A percentile compares a stretch with the other conserved stretches of the same genome.
Evolutionary conservation across 2,113 vertebrate genomes (phyloP).

Genomic region (Cyanistes caeruleus): DNA sequence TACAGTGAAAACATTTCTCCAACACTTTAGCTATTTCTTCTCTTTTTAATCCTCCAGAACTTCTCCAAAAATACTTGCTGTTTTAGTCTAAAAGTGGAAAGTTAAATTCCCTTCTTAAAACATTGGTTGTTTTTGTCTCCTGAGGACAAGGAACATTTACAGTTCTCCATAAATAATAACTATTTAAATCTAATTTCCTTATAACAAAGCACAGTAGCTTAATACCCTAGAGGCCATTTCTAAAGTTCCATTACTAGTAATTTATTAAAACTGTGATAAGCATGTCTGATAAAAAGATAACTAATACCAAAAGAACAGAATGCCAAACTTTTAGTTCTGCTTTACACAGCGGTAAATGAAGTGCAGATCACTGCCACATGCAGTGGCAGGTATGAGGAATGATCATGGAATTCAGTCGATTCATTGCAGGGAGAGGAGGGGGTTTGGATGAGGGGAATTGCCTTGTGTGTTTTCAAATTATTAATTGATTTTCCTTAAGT

Average conservation of each 20-base stretch:
- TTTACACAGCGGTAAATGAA: neutral
- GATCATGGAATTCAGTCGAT: neutral
- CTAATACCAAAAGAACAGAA: neutral
- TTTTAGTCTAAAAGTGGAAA: neutral
- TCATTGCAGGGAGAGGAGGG: neutral
- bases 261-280: conserved; percentile 55
- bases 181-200: conserved; percentile 16
- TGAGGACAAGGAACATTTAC: neutral
- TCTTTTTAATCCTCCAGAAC: neutral
- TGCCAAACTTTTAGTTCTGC: conserved; percentile 9
- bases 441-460: neutral
- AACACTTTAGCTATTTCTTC: neutral
- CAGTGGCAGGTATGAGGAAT: conserved; percentile 45
- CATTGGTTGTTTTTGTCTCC: neutral
- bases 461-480: conserved; percentile 1
- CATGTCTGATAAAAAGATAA: conserved; percentile 48
- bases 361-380: neutral
- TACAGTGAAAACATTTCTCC: conserved; percentile 2
- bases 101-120: conserved; percentile 10
- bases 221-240: conserved; percentile 1
- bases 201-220: conserved; percentile 8
- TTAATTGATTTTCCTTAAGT: conserved; percentile 30
- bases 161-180: conserved; percentile 19
- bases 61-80: neutral
- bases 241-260: conserved; percentile 27